Conservation (phyloP, 2,113 vertebrate species). For the Caretta caretta region DNA sequence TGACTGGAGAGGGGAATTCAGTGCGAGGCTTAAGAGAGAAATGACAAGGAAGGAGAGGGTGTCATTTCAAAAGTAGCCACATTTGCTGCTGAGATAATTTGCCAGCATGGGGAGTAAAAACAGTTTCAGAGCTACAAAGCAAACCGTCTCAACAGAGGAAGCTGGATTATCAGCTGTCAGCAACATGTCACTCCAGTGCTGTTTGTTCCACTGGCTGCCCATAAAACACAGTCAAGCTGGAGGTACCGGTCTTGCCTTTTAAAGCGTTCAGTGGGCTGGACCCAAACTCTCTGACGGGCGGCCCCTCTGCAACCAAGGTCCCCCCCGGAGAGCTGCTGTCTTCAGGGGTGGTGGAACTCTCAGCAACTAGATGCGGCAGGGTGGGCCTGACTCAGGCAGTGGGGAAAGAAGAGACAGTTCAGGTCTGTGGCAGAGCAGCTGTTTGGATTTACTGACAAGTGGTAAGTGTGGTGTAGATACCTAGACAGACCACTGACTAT, state of each 20-base stretch:
- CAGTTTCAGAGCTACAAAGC: neutral
- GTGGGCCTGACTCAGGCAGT: neutral
- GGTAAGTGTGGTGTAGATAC: neutral
- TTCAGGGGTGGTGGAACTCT: neutral
- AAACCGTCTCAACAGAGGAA: neutral
- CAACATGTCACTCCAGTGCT: neutral
- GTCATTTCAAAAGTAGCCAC: neutral
- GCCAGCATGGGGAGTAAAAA: neutral
- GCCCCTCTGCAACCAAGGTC: neutral
- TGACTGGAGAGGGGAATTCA: neutral
- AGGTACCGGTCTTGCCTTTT: neutral
- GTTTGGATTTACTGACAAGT: neutral
- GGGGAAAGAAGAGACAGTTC: neutral
- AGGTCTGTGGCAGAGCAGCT: neutral
- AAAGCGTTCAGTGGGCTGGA: neutral
- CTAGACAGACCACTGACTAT: neutral
- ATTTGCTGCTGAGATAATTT: neutral
- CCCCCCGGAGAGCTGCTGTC: neutral
- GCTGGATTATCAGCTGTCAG: neutral
- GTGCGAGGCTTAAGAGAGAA: neutral
- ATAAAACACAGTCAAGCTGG: neutral
- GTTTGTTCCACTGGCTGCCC: neutral
- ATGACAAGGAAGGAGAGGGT: neutral
- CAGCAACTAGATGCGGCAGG: neutral
- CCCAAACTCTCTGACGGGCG: neutral